Evolutionary conservation across 2,888 invertebrate genomes (phyloP).

Genomic region (Chydorus sphaericus): DNA sequence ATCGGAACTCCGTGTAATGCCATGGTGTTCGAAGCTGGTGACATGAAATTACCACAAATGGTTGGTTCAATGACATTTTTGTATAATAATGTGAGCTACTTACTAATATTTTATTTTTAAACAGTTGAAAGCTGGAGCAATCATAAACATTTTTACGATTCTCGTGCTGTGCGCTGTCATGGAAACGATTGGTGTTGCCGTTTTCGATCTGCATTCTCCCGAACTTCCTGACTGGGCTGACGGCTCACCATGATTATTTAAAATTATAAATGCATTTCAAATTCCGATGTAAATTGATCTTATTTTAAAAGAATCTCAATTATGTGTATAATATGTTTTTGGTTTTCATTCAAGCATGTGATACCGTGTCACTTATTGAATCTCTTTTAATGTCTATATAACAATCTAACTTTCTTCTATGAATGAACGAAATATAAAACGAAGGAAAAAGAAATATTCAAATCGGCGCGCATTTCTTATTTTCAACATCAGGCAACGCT

Average conservation of each 20-base stretch:
- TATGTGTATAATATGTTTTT: too few relatives aligned
- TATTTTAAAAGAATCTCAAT: not conserved
- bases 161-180: slow-evolving; percentile 52
- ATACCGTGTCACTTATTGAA: not conserved
- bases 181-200: slow-evolving; percentile 54
- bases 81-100: not conserved
- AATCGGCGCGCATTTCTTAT: too few relatives aligned
- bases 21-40: slow-evolving; percentile 30
- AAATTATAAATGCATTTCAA: too few relatives aligned
- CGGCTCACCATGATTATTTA: too few relatives aligned
- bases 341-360: too few relatives aligned
- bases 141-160: slow-evolving; percentile 58
- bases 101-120: slow-evolving; percentile 11
- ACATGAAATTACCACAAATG: slow-evolving; percentile 23
- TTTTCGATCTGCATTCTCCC: slow-evolving; percentile 41
- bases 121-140: slow-evolving; percentile 56
- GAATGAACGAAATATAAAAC: too few relatives aligned
- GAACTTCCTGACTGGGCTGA: slow-evolving; percentile 46
- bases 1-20: slow-evolving; percentile 37
- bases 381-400: not conserved
- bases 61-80: slow-evolving; percentile 15
- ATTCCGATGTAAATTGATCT: not conserved
- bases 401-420: not conserved
- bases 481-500: too few relatives aligned
- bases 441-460: not conserved